A percentile compares a stretch with the other conserved stretches of the same genome.
Evolutionary conservation across 2,797 vertebrate genomes (phyloP).

Genomic region (Saxicola maurus): DNA sequence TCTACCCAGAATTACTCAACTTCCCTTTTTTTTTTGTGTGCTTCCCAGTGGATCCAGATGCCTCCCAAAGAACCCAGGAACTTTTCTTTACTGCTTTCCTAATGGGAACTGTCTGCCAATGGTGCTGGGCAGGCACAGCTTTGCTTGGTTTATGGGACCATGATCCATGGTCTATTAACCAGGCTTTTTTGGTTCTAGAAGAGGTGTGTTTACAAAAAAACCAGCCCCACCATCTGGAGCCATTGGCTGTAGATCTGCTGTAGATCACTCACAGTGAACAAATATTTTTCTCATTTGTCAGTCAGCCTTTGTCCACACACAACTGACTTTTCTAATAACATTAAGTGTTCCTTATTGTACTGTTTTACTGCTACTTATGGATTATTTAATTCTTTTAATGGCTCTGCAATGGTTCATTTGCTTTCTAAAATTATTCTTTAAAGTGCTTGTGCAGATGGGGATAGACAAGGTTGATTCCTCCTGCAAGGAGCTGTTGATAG

Average conservation of each 20-base stretch:
- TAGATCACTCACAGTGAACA: neutral
- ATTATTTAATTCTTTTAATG: conserved; percentile 41
- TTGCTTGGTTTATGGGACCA: neutral
- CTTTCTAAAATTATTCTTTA: conserved; percentile 26
- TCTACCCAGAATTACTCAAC: neutral
- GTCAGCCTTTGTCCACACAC: neutral
- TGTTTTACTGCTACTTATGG: conserved; percentile 5
- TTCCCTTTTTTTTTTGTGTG: neutral
- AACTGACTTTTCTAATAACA: neutral
- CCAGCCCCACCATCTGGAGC: neutral
- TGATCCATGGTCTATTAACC: neutral
- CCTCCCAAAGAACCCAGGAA: neutral
- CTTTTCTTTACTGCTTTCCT: neutral
- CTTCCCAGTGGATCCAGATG: neutral
- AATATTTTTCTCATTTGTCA: conserved; percentile 12
- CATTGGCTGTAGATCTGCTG: neutral
- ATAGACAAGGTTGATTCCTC: neutral
- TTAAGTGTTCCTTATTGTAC: neutral
- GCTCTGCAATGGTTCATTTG: neutral
- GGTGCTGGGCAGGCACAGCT: neutral
- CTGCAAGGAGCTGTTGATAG: conserved; percentile 3
- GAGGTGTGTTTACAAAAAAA: neutral
- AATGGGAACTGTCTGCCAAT: neutral
- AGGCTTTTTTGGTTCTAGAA: neutral
- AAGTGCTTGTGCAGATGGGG: neutral